Evolutionary conservation across 2,888 invertebrate species (phyloP).

Genomic region (Noctua janthina): DNA sequence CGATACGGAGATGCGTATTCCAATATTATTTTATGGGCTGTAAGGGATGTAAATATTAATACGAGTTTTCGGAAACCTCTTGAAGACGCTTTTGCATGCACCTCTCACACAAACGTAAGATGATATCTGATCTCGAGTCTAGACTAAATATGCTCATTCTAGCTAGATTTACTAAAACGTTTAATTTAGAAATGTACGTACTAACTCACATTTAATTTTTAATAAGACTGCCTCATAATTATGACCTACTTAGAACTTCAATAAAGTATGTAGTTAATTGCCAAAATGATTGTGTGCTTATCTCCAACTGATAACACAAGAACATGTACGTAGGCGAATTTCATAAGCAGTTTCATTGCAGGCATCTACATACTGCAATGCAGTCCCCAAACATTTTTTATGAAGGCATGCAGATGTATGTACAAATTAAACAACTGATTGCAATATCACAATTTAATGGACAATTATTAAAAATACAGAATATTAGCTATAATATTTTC

Average conservation of each 20-base stretch:
- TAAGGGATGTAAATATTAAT: slow-evolving; percentile 27
- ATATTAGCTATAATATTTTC: slow-evolving; percentile 70
- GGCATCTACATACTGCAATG: slow-evolving; percentile 42
- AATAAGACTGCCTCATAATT: background rate
- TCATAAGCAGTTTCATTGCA: slow-evolving; percentile 7
- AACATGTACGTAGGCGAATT: background rate
- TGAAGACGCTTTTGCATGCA: background rate
- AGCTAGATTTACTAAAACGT: background rate
- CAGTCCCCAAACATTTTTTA: slow-evolving; percentile 22
- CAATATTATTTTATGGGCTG: slow-evolving; percentile 39
- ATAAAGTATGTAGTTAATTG: background rate
- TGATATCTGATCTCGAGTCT: background rate
- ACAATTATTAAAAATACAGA: slow-evolving; percentile 81
- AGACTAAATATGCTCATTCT: background rate
- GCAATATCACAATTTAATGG: slow-evolving; percentile 89
- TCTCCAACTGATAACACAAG: background rate
- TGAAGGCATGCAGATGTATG: background rate
- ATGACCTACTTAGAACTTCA: background rate
- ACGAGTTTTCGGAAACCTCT: slow-evolving; percentile 13
- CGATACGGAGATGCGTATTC: slow-evolving; percentile 32
- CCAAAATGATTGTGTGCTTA: background rate
- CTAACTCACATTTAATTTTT: background rate
- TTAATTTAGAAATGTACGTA: background rate
- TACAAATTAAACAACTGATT: slow-evolving; percentile 65
- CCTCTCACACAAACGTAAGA: slow-evolving; percentile 2